These are phyloP conservation scores for Abscondita cerata DNA, from an alignment of 2,888 invertebrate genomes.

Conservation along the genomic window DNA sequence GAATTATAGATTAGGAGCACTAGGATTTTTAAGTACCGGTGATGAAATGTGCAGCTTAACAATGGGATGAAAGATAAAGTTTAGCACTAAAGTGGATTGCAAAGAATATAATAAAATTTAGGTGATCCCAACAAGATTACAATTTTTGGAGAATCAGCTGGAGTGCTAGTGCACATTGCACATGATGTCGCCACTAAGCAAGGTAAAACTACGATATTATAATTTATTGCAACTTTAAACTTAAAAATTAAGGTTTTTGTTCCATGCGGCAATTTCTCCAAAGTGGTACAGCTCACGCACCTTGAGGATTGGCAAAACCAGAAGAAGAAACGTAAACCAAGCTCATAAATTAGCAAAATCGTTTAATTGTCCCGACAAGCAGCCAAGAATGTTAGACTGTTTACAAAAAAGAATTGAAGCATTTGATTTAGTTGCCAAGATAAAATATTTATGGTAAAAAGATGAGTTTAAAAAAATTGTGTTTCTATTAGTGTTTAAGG, in stretches of 20 bases:
- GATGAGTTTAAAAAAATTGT: neutral
- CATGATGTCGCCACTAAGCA: conserved; percentile 53
- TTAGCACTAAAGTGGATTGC: conserved; percentile 53
- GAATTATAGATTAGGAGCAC: conserved; percentile 43
- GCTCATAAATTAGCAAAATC: conserved; percentile 67
- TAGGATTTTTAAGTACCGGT: conserved; percentile 47
- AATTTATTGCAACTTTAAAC: neutral
- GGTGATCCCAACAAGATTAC: conserved; percentile 54
- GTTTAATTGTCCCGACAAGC: conserved; percentile 65
- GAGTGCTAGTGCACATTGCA: conserved; percentile 56
- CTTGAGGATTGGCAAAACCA: conserved; percentile 53
- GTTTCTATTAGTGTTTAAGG: conserved; percentile 60
- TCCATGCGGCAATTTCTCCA: conserved; percentile 72
- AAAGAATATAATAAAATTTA: conserved; percentile 35
- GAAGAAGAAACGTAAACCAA: conserved; percentile 66
- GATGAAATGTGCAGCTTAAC: conserved; percentile 53
- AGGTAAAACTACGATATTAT: conserved; percentile 39
- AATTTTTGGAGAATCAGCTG: conserved; percentile 56
- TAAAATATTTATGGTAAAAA: conserved; percentile 8
- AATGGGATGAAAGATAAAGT: conserved; percentile 42
- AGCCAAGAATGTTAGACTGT: conserved; percentile 65
- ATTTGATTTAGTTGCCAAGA: neutral
- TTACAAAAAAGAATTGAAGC: conserved; percentile 65
- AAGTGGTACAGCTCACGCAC: conserved; percentile 20
- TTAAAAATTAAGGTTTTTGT: neutral